Evolutionary conservation across 2,888 invertebrate genomes (phyloP).

Genomic region (Lasioglossum calceatum): DNA sequence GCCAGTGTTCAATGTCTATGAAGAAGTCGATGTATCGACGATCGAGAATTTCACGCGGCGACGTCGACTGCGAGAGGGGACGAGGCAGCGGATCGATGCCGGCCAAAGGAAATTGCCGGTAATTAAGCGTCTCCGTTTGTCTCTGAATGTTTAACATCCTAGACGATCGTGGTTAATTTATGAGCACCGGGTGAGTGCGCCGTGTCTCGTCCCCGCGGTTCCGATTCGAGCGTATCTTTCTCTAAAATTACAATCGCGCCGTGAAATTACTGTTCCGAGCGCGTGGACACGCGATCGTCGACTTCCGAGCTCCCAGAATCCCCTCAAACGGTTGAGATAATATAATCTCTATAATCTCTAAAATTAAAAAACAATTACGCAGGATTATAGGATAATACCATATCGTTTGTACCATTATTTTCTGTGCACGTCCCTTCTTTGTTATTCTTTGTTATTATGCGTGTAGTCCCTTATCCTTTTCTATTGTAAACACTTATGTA

Average conservation of each 20-base stretch:
- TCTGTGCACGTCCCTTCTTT: too few relatives aligned
- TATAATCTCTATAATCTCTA: too few relatives aligned
- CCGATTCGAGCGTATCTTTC: conserved; percentile 10
- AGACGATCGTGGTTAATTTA: conserved; percentile 49
- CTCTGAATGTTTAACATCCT: conserved; percentile 10
- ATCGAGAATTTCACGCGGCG: conserved; percentile 3
- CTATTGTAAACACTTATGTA: too few relatives aligned
- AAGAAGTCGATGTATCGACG: conserved; percentile 3
- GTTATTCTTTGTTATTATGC: too few relatives aligned
- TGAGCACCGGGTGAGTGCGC: conserved; percentile 17
- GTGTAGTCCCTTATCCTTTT: too few relatives aligned
- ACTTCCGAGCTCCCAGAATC: background rate
- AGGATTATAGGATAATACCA: too few relatives aligned
- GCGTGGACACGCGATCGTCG: conserved; percentile 17
- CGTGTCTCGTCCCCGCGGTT: conserved; percentile 2
- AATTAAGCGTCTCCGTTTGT: conserved; percentile 21
- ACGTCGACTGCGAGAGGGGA: background rate
- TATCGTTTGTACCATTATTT: too few relatives aligned
- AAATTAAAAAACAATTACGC: too few relatives aligned
- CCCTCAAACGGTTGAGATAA: too few relatives aligned
- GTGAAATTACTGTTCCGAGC: background rate
- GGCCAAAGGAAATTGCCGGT: conserved; percentile 10
- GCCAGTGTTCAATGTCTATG: background rate
- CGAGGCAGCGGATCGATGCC: conserved; percentile 14
- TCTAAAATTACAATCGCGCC: too few relatives aligned